Base-by-base conservation (phyloP, 2,797 vertebrate species). In the Phalanger gymnotis region DNA sequence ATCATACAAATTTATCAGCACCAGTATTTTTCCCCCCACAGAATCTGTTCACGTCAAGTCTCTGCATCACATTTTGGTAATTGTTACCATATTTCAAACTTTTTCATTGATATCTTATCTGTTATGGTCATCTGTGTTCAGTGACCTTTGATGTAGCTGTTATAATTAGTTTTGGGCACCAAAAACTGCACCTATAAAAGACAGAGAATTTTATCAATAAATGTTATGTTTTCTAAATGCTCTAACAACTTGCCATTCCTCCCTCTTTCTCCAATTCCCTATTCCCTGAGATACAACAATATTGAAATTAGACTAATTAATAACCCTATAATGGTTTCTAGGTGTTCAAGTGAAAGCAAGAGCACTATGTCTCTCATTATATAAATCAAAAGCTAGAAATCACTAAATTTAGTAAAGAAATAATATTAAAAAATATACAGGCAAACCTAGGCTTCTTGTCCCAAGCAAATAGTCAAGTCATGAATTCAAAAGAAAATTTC, bases 401-500 rank as follows among this genome's bases (percentile, higher is more conserved):
- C 0, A 16, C 34, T 66, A 19, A 66, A n/a, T 66, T 66, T n/a
- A n/a, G 61, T 5, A 31, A 14, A 3, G 12, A 34, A 61, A 1
- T n/a, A 4, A 19, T 66, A 34, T n/a, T 66, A 6, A 66, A 66
- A 5, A 1, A 2, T 13, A n/a, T 1, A 66, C 1, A 66, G 5
- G 61, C 0, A 19, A 66, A 66, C 34, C 13, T n/a, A n/a, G 14
- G 31, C 1, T 14, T n/a, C 4, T n/a, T 19, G 0, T n/a, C 12
- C 4, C 61, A n/a, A n/a, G 30, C 1, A 16, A n/a, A 16, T 66
- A n/a, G 4, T 31, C 57, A 61, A 34, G 11, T 61, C 34, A 12
- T 61, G 30, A 58, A 58, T 58, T 28, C 57, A 58, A 30, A 58
- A 9, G 57, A 30, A 58, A 31, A 31, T 11, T 31, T 61, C 4